These are phyloP conservation scores for Anser cygnoides DNA, from an alignment of 2,113 vertebrate species.

Conservation along the genomic window DNA sequence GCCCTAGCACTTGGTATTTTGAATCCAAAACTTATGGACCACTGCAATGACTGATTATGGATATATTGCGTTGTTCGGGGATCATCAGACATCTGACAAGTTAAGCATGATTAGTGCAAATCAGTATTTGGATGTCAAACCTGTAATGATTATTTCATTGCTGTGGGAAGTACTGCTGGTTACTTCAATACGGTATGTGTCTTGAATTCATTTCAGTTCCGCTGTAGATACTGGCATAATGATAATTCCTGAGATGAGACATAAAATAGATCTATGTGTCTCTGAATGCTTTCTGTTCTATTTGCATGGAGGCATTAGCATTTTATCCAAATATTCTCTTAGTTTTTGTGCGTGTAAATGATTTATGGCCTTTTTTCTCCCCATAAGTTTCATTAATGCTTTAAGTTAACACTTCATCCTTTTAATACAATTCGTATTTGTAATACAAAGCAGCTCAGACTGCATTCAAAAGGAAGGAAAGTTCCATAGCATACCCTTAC, in stretches of 20 bases:
- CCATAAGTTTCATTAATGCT: background rate
- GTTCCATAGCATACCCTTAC: background rate
- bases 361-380: background rate
- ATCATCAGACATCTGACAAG: background rate
- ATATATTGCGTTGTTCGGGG: background rate
- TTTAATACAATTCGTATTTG: background rate
- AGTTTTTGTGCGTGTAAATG: background rate
- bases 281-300: background rate
- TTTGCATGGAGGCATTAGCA: background rate
- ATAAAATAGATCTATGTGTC: background rate
- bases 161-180: background rate
- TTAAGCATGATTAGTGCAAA: background rate
- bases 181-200: background rate
- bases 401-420: background rate
- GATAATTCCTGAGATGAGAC: background rate
- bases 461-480: background rate
- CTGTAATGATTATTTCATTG: background rate
- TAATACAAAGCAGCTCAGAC: background rate
- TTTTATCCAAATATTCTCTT: background rate
- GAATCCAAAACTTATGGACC: background rate
- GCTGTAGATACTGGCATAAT: background rate
- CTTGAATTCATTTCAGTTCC: background rate
- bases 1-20: background rate
- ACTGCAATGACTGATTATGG: background rate
- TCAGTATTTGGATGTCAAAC: constrained; percentile 2